Percentiles rank a stretch among this genome's conserved stretches.
phyloP scores from a whole-genome alignment of 2,113 vertebrate species.

The Myiozetetes cayanensis region DNA sequence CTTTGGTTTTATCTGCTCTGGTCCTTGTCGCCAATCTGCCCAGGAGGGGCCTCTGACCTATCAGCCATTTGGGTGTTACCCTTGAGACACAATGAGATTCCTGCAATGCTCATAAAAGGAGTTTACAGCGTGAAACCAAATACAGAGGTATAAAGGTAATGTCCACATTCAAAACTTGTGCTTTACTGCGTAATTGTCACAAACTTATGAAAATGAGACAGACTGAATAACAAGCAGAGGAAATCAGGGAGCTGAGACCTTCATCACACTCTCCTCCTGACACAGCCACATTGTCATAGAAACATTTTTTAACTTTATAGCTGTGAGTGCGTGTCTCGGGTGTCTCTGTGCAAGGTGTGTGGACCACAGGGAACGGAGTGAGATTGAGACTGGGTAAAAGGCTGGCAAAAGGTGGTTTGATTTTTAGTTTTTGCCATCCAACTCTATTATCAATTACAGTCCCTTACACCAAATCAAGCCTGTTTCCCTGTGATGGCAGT shows the following conservation, averaged over 20 bases:
- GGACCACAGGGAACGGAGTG: not conserved
- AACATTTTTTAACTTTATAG: not conserved
- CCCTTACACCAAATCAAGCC: not conserved
- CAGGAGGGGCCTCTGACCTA: too few relatives aligned
- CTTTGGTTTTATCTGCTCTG: too few relatives aligned
- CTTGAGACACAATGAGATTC: not conserved
- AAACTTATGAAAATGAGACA: not conserved
- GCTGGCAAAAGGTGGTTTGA: not conserved
- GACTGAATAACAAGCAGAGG: not conserved
- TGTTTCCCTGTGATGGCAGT: not conserved
- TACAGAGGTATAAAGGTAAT: not conserved
- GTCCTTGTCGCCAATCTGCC: too few relatives aligned
- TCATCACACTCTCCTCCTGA: not conserved
- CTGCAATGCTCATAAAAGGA: not conserved
- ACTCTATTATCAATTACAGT: not conserved
- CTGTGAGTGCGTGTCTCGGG: accelerated
- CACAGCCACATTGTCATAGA: not conserved
- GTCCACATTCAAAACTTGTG: not conserved
- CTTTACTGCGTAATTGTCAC: not conserved
- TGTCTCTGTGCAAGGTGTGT: too few relatives aligned
- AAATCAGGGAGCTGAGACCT: not conserved
- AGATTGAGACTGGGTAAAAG: not conserved
- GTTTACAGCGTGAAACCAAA: not conserved
- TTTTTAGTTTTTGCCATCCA: not conserved
- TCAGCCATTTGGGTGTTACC: too few relatives aligned